These are phyloP conservation scores for Trichogramma dendrolimi DNA, from an alignment of 2,888 invertebrate species.

Conservation along the genomic window DNA sequence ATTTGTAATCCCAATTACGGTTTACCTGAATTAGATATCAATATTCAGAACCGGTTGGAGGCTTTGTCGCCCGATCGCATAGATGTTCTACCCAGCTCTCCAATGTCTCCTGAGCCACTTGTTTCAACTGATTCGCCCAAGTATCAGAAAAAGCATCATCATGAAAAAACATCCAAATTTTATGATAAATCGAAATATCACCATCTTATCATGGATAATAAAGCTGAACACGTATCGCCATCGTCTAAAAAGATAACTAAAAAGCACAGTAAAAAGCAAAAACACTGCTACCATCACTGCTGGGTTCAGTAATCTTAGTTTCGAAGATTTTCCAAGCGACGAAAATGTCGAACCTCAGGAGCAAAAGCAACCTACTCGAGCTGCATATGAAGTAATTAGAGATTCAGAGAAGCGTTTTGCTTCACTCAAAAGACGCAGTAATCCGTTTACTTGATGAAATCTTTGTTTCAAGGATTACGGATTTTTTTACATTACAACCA, in stretches of 20 bases:
- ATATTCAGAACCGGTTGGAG: slow-evolving; percentile 36
- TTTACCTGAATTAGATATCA: slow-evolving; percentile 35
- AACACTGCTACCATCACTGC: slow-evolving; percentile 41
- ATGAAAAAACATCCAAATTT: slow-evolving; percentile 11
- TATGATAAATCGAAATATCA: slow-evolving; percentile 54
- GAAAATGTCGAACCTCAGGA: slow-evolving; percentile 56
- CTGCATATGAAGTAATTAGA: slow-evolving; percentile 64
- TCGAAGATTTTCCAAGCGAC: slow-evolving; percentile 69
- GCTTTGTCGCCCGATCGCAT: slow-evolving; percentile 27
- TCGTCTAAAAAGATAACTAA: slow-evolving; percentile 39
- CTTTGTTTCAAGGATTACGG: neutral
- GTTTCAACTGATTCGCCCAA: slow-evolving; percentile 40
- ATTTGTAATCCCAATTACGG: slow-evolving; percentile 21
- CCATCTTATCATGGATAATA: slow-evolving; percentile 54
- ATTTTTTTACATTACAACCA: no score
- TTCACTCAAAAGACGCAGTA: slow-evolving; percentile 52
- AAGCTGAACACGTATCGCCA: slow-evolving; percentile 37
- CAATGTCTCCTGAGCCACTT: slow-evolving; percentile 45
- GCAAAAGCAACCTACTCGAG: slow-evolving; percentile 49
- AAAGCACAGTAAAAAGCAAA: slow-evolving; percentile 35
- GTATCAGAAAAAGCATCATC: slow-evolving; percentile 46
- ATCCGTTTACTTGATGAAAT: slow-evolving; percentile 51
- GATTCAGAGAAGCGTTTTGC: slow-evolving; percentile 51
- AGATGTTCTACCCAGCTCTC: slow-evolving; percentile 35
- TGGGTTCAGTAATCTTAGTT: slow-evolving; percentile 72